These are phyloP conservation scores for Dolichallabes microphthalmus DNA, from an alignment of 2,113 vertebrate species.

Conservation along the genomic window DNA sequence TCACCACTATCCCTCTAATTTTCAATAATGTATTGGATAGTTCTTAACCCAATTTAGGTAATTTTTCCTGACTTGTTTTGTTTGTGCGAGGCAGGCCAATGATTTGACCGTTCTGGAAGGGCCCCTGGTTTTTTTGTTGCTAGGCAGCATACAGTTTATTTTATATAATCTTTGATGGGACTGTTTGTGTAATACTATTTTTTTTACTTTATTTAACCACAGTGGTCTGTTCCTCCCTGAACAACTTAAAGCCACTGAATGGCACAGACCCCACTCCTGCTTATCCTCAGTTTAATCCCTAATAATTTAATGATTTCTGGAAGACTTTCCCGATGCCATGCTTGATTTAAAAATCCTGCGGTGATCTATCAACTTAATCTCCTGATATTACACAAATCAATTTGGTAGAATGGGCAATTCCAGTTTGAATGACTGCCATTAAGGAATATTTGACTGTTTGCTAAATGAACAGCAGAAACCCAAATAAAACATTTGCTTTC, in stretches of 20 bases:
- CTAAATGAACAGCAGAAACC: constrained; percentile 22
- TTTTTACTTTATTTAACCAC: constrained; percentile 6
- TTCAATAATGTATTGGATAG: too few species aligned
- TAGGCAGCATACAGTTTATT: neutral
- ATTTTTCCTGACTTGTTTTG: too few species aligned
- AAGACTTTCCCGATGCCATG: neutral
- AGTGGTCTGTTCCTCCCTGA: neutral
- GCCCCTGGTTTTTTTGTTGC: too few species aligned
- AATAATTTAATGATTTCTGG: constrained; percentile 20
- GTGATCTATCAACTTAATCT: constrained; percentile 24
- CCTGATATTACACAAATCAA: constrained; percentile 30
- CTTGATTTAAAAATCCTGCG: neutral
- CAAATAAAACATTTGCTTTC: constrained; percentile 16
- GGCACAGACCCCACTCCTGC: constrained; percentile 2
- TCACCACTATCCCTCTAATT: too few species aligned
- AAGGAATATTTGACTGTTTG: constrained; percentile 1
- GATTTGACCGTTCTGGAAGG: too few species aligned
- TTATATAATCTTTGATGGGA: neutral
- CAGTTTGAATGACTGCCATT: constrained; percentile 23
- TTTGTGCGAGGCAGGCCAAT: too few species aligned
- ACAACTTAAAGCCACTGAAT: neutral
- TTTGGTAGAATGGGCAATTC: constrained; percentile 22
- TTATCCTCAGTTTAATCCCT: constrained; percentile 25
- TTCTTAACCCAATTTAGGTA: too few species aligned
- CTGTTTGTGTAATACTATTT: constrained; percentile 11